Evolutionary conservation across 2,888 invertebrate species (phyloP).

Genomic region (Hemistola chrysoprasaria): DNA sequence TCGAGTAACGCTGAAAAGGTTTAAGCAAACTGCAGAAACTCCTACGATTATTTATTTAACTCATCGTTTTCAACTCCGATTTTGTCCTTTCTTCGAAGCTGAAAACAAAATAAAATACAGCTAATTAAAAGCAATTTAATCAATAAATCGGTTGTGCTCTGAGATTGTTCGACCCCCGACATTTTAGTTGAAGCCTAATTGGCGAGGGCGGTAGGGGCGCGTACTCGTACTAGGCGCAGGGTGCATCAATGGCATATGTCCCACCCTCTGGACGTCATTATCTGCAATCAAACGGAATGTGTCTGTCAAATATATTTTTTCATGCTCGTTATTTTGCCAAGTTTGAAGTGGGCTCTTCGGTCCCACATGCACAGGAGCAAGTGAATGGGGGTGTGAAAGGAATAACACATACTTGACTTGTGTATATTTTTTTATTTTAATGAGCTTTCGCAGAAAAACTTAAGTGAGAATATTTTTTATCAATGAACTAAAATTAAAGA

Average conservation of each 20-base stretch:
- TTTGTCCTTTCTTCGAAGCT: background rate
- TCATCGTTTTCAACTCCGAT: no score
- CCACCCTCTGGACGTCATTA: conserved; percentile 53
- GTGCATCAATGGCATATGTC: conserved; percentile 62
- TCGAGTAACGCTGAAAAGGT: background rate
- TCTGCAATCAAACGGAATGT: conserved; percentile 59
- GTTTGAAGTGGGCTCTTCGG: conserved; percentile 3
- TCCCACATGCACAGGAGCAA: conserved; percentile 4
- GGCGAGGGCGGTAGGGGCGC: conserved; percentile 42
- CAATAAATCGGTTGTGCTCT: conserved; percentile 14
- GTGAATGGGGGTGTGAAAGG: conserved; percentile 7
- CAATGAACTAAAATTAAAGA: no score
- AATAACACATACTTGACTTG: background rate
- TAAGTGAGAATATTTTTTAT: no score
- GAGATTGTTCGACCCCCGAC: conserved; percentile 19
- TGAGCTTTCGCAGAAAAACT: no score
- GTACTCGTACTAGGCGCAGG: no score
- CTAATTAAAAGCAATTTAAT: conserved; percentile 32
- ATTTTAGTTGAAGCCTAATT: conserved; percentile 38
- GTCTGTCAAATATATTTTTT: conserved; percentile 41
- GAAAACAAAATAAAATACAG: background rate
- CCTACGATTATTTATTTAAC: background rate
- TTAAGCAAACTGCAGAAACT: no score
- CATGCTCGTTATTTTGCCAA: conserved; percentile 24
- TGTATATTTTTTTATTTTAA: no score